A percentile compares a stretch with the other conserved stretches of the same genome.
Conservation (phyloP, 2,888 invertebrate genomes). For the Adelphocoris suturalis region DNA sequence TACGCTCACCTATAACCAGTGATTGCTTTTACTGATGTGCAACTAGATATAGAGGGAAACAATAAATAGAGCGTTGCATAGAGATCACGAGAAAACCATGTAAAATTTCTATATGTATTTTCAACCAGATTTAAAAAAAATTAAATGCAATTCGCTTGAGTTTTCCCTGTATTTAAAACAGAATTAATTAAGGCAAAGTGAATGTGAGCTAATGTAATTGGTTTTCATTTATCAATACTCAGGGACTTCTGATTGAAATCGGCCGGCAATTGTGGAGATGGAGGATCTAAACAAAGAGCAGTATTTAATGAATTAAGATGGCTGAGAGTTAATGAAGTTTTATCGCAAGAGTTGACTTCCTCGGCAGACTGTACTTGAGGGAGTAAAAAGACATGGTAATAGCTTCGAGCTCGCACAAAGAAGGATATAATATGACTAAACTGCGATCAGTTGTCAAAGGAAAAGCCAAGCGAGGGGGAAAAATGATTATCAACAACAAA, state of each 20-base stretch:
- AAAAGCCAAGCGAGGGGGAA: slow-evolving; percentile 72
- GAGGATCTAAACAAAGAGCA: slow-evolving; percentile 57
- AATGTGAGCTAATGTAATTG: slow-evolving; percentile 68
- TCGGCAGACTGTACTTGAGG: slow-evolving; percentile 68
- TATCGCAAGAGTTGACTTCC: slow-evolving; percentile 66
- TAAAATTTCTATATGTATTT: too few relatives aligned
- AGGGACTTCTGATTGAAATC: slow-evolving; percentile 66
- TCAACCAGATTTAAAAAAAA: background rate
- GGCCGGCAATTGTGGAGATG: slow-evolving; percentile 2
- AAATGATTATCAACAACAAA: slow-evolving; percentile 75
- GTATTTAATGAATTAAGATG: slow-evolving; percentile 70
- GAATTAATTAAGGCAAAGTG: slow-evolving; percentile 64
- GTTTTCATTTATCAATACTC: slow-evolving; percentile 66
- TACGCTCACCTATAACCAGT: too few relatives aligned
- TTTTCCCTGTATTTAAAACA: slow-evolving; percentile 34
- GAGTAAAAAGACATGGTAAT: slow-evolving; percentile 74
- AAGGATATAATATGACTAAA: slow-evolving; percentile 74
- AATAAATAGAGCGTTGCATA: too few relatives aligned
- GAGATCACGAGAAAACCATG: too few relatives aligned
- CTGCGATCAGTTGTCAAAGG: slow-evolving; percentile 75
- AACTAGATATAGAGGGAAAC: too few relatives aligned
- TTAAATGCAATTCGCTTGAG: background rate
- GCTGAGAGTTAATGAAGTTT: slow-evolving; percentile 69
- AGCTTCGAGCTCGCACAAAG: slow-evolving; percentile 73
- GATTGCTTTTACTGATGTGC: too few relatives aligned